Conservation (phyloP, 2,888 invertebrate species). For the Pseudococcus jackbeardsleyi region DNA sequence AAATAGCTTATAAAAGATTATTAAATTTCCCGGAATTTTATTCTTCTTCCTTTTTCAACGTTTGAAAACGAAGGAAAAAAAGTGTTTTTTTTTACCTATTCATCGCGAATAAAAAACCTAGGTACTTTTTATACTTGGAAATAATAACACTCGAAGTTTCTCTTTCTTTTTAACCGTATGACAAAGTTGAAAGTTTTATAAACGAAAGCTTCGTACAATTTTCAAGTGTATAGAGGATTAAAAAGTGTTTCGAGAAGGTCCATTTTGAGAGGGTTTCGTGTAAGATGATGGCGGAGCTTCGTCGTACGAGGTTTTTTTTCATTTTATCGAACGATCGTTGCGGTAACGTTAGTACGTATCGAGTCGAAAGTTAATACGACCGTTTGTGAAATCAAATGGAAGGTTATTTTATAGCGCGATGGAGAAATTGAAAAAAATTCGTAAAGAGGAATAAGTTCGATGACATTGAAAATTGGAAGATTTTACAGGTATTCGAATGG, state of each 20-base stretch:
- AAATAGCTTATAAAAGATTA: conserved; percentile 14
- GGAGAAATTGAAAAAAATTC: no score
- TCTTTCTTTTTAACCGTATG: not conserved
- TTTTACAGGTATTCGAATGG: no score
- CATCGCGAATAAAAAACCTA: not conserved
- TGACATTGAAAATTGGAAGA: no score
- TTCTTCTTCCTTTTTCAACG: not conserved
- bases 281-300: no score
- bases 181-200: not conserved
- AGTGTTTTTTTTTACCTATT: not conserved
- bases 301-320: no score
- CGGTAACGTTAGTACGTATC: no score
- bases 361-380: no score
- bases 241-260: not conserved
- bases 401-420: no score
- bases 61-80: not conserved
- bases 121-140: not conserved
- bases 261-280: not conserved
- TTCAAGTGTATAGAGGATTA: not conserved
- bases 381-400: no score
- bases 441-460: no score
- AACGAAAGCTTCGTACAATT: not conserved
- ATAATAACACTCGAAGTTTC: not conserved
- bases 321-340: no score
- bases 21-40: not conserved